These are phyloP conservation scores for Crenichthys baileyi DNA, from an alignment of 2,797 vertebrate genomes.

Conservation along the genomic window DNA sequence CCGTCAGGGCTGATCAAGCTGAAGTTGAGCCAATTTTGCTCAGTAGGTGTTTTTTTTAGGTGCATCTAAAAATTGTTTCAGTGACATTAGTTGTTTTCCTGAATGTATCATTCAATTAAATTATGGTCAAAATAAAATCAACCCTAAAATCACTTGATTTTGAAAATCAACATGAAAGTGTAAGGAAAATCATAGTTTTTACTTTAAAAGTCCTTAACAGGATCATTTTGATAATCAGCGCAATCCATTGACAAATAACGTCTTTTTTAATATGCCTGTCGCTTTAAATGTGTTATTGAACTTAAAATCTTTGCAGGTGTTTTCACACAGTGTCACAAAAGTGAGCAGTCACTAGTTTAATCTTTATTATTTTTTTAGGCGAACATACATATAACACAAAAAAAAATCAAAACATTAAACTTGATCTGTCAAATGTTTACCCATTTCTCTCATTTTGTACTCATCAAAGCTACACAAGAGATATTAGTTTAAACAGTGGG, in stretches of 20 bases:
- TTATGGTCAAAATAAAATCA: neutral
- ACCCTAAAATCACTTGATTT: neutral
- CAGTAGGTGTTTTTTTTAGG: neutral
- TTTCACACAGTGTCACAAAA: neutral
- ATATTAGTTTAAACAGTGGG: neutral
- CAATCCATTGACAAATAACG: neutral
- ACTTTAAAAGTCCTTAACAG: neutral
- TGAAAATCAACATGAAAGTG: neutral
- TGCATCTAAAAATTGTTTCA: neutral
- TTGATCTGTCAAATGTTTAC: neutral
- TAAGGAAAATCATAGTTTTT: neutral
- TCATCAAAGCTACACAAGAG: conserved; percentile 14
- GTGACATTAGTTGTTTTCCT: neutral
- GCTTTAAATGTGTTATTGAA: neutral
- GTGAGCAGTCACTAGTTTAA: neutral
- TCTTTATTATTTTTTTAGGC: neutral
- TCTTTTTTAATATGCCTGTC: neutral
- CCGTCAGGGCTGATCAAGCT: no score
- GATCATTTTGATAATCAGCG: neutral
- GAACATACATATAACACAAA: neutral
- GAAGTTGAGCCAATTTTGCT: neutral
- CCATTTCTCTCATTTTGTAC: conserved; percentile 1
- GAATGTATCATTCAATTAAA: neutral
- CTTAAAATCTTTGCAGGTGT: conserved; percentile 3
- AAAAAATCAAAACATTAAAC: neutral